phyloP scores from a whole-genome alignment of 2,797 vertebrate species.

The Anomalospiza imberbis region DNA sequence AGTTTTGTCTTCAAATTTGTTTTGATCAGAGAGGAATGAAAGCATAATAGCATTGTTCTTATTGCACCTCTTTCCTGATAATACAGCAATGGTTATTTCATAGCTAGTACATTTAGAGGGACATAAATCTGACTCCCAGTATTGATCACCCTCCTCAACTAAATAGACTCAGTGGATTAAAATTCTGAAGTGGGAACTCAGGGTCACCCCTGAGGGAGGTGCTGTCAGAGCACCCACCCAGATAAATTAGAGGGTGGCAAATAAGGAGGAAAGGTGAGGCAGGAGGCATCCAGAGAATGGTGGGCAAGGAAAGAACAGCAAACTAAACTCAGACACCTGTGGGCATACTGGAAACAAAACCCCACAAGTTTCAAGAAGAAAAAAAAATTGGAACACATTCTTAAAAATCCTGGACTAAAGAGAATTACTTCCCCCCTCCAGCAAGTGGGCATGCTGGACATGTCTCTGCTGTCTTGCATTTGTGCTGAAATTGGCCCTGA shows the following conservation, averaged over 20 bases:
- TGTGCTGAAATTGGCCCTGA: background rate
- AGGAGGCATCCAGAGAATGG: background rate
- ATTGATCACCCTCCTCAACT: slow-evolving; percentile 34
- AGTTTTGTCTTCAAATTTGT: background rate
- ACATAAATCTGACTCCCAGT: slow-evolving; percentile 15
- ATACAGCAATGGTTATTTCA: background rate
- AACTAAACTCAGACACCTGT: background rate
- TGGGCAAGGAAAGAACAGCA: background rate
- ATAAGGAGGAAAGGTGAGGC: background rate
- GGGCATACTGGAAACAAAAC: rapidly evolving
- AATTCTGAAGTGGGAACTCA: slow-evolving; percentile 34
- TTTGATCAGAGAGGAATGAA: background rate
- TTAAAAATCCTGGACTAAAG: background rate
- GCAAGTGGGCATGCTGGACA: rapidly evolving
- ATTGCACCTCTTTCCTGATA: background rate
- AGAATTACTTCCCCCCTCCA: background rate
- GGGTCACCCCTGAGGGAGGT: slow-evolving; percentile 18
- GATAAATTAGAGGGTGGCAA: slow-evolving; percentile 39
- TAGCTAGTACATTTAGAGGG: background rate
- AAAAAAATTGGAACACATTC: background rate
- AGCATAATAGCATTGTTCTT: background rate
- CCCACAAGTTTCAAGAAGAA: background rate
- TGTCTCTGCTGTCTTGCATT: background rate
- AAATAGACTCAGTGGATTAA: slow-evolving; percentile 50
- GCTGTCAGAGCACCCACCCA: background rate